Evolutionary conservation across 2,888 invertebrate genomes (phyloP), one percentile per base, ranked within the genome.

Genomic region (Panzeria rudis): DNA sequence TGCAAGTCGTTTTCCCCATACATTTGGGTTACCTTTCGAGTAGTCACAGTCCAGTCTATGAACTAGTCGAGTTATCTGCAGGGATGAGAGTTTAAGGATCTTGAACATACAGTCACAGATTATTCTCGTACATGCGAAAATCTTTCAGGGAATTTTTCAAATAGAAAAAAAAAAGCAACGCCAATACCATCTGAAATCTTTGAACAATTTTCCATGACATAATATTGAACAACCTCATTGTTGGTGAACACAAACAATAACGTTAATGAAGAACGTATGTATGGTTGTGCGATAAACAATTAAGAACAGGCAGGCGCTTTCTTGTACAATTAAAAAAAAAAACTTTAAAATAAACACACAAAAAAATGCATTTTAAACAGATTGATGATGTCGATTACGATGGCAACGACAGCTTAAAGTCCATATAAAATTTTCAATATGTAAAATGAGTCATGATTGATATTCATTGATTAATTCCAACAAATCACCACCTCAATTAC

Each of bases 391-490:
- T 25, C 13, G 38, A 50, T 35, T 50, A 52, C 25, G 62, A 56
- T 15, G 44, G 13, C 25, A 29, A 20, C 15, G 25, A 64, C 15
- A 9, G 13, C 29, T 64, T 32, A 23, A 61, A 11, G 35, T 73
- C 32, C 29, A 41, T 54, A 38, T 11, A 29, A 44, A 44, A 11
- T 47, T 29, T 32, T 17, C 23, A 32, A 71, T 54, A 50, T 25
- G 62, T n/a, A 25, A n/a, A 20, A 20, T 76, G 66, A 76, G 44
- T 66, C 66, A 66, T 56, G 20, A 25, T 11, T 52, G n/a, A 4
- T 11, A 41, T 52, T 75, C 15, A 61, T 75, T 66, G 64, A 66
- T 56, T 66, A 44, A 76, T 66, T 66, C 32, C 56, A 66, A 54
- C 61, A 50, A 38, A 73, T 35, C 17, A 52, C 23, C 32, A 56